Conservation (phyloP, 2,797 vertebrate genomes). For the Hylomyscus alleni region DNA sequence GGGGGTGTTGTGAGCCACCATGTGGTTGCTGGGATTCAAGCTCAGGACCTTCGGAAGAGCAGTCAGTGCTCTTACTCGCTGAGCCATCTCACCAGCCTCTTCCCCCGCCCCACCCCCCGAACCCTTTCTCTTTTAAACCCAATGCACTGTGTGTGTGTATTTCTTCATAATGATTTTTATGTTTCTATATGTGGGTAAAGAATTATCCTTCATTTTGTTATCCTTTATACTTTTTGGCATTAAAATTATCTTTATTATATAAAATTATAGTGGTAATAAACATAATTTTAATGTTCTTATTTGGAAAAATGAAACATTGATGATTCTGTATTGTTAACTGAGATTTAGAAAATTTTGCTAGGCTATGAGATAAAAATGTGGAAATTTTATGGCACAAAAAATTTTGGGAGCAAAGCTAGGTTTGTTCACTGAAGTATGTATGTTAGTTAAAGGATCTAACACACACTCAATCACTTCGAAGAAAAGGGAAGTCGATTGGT, state of each 20-base stretch:
- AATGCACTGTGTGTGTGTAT: neutral
- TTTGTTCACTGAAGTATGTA: neutral
- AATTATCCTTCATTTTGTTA: neutral
- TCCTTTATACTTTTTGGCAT: constrained; percentile 12
- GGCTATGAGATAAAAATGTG: neutral
- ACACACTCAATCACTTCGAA: neutral
- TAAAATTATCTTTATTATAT: constrained; percentile 39
- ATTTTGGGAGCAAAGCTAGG: neutral
- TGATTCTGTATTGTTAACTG: neutral
- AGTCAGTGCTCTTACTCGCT: no score
- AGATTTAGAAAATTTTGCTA: neutral
- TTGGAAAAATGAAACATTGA: constrained; percentile 34
- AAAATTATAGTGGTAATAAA: constrained; percentile 7
- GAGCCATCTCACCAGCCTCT: no score
- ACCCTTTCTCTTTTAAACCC: neutral
- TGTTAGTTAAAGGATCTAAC: neutral
- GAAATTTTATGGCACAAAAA: neutral
- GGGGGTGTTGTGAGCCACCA: no score
- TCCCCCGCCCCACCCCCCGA: no score
- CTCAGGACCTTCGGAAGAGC: no score
- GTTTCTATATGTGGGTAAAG: neutral
- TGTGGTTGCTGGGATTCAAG: no score
- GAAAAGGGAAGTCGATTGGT: neutral
- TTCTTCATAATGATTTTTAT: neutral
- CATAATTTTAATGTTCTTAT: constrained; percentile 40